phyloP scores from a whole-genome alignment of 2,888 invertebrate genomes.

The Pemphredon lugubris region DNA sequence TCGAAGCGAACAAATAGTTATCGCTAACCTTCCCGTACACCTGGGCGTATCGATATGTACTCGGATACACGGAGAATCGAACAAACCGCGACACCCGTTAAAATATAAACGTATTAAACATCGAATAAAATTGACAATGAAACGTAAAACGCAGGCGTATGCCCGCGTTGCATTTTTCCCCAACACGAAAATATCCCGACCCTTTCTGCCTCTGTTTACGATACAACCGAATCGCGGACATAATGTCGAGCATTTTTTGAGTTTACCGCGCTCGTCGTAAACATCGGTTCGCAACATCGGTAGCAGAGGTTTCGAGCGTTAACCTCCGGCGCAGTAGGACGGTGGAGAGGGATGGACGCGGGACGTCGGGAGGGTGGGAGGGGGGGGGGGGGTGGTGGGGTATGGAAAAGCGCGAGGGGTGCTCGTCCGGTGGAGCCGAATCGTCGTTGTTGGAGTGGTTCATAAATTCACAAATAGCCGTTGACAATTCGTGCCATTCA shows the following conservation, averaged over 20 bases:
- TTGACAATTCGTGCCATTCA: slow-evolving; percentile 41
- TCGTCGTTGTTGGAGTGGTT: slow-evolving; percentile 51
- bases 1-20: slow-evolving; percentile 3
- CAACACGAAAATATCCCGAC: background rate
- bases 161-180: background rate
- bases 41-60: too few relatives aligned
- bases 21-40: background rate
- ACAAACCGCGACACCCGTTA: too few relatives aligned
- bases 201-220: background rate
- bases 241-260: background rate
- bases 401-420: background rate
- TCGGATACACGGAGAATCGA: too few relatives aligned
- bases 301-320: background rate
- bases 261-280: background rate
- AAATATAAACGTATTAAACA: too few relatives aligned
- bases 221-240: slow-evolving; percentile 12
- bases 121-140: too few relatives aligned
- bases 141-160: background rate
- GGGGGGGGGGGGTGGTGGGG: background rate
- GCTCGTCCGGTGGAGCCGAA: slow-evolving; percentile 30
- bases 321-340: background rate
- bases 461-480: slow-evolving; percentile 55
- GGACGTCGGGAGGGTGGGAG: background rate
- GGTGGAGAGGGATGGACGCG: background rate
- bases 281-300: background rate